Conservation (phyloP, 2,113 vertebrate genomes). For the Otolemur garnettii region DNA sequence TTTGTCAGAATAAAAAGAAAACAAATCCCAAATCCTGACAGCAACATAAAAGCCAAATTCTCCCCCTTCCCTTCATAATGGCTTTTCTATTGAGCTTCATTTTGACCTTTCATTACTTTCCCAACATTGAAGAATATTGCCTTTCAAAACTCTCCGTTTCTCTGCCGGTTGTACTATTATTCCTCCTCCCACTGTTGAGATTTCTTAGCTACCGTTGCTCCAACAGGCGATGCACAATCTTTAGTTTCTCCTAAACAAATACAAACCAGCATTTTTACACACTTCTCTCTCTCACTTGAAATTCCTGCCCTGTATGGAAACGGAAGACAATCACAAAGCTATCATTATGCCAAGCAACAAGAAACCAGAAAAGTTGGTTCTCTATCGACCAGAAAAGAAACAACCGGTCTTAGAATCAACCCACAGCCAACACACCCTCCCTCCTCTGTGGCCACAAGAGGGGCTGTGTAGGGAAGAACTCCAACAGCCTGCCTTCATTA, state of each 20-base stretch:
- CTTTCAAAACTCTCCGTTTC: conserved; percentile 86
- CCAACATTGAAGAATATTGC: conserved; percentile 85
- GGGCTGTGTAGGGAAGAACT: not conserved
- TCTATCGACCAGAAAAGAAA: conserved; percentile 57
- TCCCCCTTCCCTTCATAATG: conserved; percentile 81
- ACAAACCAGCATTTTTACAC: conserved; percentile 50
- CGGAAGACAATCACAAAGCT: conserved; percentile 60
- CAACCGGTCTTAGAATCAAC: not conserved
- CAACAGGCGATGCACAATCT: conserved; percentile 62
- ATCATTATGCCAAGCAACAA: conserved; percentile 61
- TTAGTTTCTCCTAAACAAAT: conserved; percentile 74
- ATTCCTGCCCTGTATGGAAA: conserved; percentile 34
- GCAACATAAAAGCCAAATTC: conserved; percentile 86
- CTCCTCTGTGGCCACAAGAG: not conserved
- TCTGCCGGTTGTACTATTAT: conserved; percentile 81
- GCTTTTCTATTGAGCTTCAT: conserved; percentile 84
- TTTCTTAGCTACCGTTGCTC: conserved; percentile 75
- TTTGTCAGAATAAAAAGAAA: conserved; percentile 86
- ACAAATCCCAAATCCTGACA: conserved; percentile 87
- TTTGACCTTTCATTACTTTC: conserved; percentile 87
- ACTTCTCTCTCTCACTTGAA: conserved; percentile 57
- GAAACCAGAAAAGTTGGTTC: conserved; percentile 43
- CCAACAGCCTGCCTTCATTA: conserved; percentile 44
- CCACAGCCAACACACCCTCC: not conserved
- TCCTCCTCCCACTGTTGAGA: conserved; percentile 79